Base-by-base conservation (phyloP, 2,113 vertebrate species). In the Podarcis raffonei region DNA sequence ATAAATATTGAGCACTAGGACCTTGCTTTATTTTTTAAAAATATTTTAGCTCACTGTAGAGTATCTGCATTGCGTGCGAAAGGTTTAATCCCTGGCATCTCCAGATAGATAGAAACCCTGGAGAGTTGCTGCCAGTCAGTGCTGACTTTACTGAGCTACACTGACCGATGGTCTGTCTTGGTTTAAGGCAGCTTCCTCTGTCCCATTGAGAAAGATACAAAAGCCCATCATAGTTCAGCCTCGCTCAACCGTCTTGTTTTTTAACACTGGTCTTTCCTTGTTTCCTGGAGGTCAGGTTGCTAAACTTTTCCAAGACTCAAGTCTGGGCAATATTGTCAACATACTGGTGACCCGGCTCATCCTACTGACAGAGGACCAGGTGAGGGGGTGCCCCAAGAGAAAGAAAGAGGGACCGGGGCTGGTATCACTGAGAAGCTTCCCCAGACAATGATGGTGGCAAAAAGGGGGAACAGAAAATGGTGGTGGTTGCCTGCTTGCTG, bases 221-320 rank as follows among this genome's bases (percentile, higher is more conserved):
- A 27, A 23, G 15, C 13, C 23, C 39, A 30, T 9, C 27, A 22
- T 32, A 4, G 8, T 77, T 39, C 37, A 27, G 22, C 11, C 1
- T 13, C 13, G 4, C 1, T 4, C 13, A 9, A 39, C 48, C 23
- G 48, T 62, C 86, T 57, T 32, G 27, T 75, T 95, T 98, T 98
- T 98, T 99, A 99, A 99, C 98, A 99, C 98, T 99, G 97, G 94
- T 98, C 97, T 98, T 99, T 98, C 98, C 98, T 99, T 99, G 97
- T 99, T 99, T 99, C 98, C 98, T 99, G 99, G 99, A 99, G 99
- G 99, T 99, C 99, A 99, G 99, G 99, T 99, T 99, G 98, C 99
- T 98, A 99, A 99, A 99, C 99, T 99, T 98, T 99, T 99, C 98
- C 99, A 99, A 97, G 99, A 99, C 98, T 99, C 99, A 80, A 99